Percentiles rank a stretch among this genome's conserved stretches.
Evolutionary conservation across 23 tunicate genomes (phyloP).

Genomic region (Botrylloides violaceus): DNA sequence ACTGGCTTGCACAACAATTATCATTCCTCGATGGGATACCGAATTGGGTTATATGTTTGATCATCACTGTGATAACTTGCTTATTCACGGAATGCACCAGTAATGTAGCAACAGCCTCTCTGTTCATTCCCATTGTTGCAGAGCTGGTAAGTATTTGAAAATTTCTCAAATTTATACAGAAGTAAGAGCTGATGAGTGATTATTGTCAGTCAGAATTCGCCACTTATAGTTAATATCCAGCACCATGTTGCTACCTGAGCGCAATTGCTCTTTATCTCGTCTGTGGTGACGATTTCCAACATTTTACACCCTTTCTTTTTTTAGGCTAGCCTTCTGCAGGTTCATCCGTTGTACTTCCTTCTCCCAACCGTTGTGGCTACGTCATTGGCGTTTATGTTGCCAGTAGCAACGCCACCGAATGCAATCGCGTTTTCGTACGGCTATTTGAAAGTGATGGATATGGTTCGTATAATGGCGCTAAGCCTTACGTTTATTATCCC

Average conservation of each 20-base stretch:
- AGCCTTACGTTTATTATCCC: too few species aligned
- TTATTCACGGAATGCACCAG: conserved; percentile 90
- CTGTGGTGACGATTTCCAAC: too few species aligned
- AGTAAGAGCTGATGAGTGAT: too few species aligned
- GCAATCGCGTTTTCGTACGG: conserved; percentile 94
- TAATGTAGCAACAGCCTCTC: conserved; percentile 83
- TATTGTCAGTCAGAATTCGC: too few species aligned
- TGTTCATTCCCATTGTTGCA: conserved; percentile 89
- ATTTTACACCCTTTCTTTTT: too few species aligned
- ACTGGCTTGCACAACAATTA: conserved; percentile 76
- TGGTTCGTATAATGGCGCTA: conserved; percentile 50
- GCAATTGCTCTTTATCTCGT: too few species aligned
- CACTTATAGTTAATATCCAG: too few species aligned
- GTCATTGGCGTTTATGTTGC: conserved; percentile 80
- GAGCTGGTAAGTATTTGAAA: conserved; percentile 48
- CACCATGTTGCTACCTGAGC: too few species aligned
- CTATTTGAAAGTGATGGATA: conserved; percentile 60
- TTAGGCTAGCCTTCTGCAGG: conserved; percentile 44
- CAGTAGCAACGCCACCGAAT: conserved; percentile 89
- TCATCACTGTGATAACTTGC: conserved; percentile 75
- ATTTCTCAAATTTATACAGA: too few species aligned
- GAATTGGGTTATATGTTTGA: conserved; percentile 71
- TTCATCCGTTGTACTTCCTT: conserved; percentile 71
- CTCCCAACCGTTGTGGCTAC: conserved; percentile 60
- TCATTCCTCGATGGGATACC: conserved; percentile 45